These are phyloP conservation scores for Eremobia ochroleuca DNA, from an alignment of 2,888 invertebrate genomes.

Conservation along the genomic window DNA sequence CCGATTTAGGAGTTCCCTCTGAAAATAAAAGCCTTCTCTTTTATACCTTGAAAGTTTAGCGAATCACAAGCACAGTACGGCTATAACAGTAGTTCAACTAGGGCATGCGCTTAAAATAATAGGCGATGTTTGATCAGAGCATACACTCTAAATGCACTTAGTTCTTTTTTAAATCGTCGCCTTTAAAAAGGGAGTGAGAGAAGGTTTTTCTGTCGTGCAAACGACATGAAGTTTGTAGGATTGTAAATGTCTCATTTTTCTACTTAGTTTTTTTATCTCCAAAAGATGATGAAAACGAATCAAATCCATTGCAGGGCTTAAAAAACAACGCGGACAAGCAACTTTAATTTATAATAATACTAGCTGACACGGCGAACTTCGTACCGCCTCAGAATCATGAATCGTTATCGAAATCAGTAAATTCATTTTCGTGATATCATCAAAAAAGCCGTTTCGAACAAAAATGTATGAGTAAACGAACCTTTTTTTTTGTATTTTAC, in stretches of 20 bases:
- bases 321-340: too few species aligned
- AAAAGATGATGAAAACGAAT: too few species aligned
- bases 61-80: slow-evolving; percentile 38
- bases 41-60: slow-evolving; percentile 71
- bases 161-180: background rate
- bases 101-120: slow-evolving; percentile 20
- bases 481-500: too few species aligned
- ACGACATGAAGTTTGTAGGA: background rate
- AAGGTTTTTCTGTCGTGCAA: background rate
- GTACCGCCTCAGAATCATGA: too few species aligned
- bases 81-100: slow-evolving; percentile 38
- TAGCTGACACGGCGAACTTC: too few species aligned
- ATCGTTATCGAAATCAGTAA: too few species aligned
- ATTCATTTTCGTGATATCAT: too few species aligned
- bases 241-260: background rate
- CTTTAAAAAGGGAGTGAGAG: background rate
- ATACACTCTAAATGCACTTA: slow-evolving; percentile 21
- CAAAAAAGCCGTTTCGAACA: too few species aligned
- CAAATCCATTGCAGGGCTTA: too few species aligned
- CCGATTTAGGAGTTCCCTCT: slow-evolving; percentile 56
- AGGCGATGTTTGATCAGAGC: background rate
- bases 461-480: too few species aligned
- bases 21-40: slow-evolving; percentile 64
- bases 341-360: too few species aligned
- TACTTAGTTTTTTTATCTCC: background rate